Evolutionary conservation across 2,797 vertebrate genomes (phyloP).

Genomic region (Lateolabrax maculatus): DNA sequence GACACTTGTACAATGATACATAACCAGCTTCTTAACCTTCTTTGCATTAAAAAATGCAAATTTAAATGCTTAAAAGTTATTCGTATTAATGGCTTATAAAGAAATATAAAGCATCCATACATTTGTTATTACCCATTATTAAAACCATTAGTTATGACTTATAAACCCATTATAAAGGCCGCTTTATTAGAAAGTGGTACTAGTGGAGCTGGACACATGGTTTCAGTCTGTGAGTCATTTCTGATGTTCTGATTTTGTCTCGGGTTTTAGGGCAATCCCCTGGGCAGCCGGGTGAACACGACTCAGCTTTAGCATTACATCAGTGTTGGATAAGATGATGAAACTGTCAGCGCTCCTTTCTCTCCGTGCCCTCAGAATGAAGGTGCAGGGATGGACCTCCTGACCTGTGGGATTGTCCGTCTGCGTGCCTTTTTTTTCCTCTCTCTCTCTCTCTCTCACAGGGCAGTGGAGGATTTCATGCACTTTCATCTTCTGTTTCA

Average conservation of each 20-base stretch:
- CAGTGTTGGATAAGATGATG: conserved; percentile 50
- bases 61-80: not conserved
- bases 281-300: conserved; percentile 26
- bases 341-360: conserved; percentile 36
- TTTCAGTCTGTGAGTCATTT: not conserved
- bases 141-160: not conserved
- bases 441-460: not conserved
- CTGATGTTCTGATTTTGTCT: conserved; percentile 33
- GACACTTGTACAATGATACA: not conserved
- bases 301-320: conserved; percentile 48
- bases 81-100: not conserved
- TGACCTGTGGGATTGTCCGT: conserved; percentile 40
- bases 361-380: conserved; percentile 23
- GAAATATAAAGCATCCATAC: not conserved
- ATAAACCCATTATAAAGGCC: not conserved
- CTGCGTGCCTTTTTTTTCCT: conserved; percentile 4
- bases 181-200: not conserved
- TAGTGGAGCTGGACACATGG: not conserved
- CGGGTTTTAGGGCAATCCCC: conserved; percentile 19
- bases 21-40: not conserved
- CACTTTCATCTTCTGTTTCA: conserved; percentile 7
- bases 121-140: not conserved
- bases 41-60: too few species aligned
- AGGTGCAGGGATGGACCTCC: conserved; percentile 35
- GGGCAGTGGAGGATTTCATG: conserved; percentile 7